These are phyloP conservation scores for Hyppa rectilinea DNA, from an alignment of 2,888 invertebrate species.

Conservation along the genomic window DNA sequence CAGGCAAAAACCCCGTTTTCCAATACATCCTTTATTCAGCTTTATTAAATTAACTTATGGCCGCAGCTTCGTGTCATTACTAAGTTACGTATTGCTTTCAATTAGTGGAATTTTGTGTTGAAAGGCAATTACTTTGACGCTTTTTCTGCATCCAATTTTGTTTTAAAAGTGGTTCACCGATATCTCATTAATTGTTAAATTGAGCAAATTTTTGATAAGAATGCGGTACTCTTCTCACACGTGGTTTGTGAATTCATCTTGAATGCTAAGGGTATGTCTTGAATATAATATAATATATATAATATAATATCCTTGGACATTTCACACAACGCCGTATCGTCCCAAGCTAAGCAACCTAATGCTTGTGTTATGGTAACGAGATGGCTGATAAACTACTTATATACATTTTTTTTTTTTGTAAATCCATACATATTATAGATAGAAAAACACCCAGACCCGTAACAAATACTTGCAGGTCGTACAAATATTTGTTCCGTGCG, in stretches of 20 bases:
- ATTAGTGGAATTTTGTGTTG: neutral
- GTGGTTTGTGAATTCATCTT: neutral
- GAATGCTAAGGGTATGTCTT: too few relatives aligned
- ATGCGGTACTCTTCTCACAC: neutral
- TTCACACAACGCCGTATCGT: too few relatives aligned
- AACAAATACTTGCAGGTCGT: too few relatives aligned
- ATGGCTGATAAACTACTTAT: too few relatives aligned
- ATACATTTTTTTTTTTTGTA: too few relatives aligned
- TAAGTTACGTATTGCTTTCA: slow-evolving; percentile 2
- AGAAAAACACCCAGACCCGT: too few relatives aligned
- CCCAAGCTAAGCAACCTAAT: too few relatives aligned
- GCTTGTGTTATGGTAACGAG: too few relatives aligned
- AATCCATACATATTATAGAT: too few relatives aligned
- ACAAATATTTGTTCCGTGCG: too few relatives aligned
- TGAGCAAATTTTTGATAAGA: slow-evolving; percentile 10
- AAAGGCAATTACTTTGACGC: neutral
- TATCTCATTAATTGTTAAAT: neutral
- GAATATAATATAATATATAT: too few relatives aligned
- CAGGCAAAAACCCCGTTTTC: neutral
- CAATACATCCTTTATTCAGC: neutral
- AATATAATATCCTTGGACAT: too few relatives aligned
- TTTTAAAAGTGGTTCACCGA: neutral
- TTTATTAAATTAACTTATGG: slow-evolving; percentile 23
- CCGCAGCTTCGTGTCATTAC: slow-evolving; percentile 12
- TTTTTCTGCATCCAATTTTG: neutral